A percentile compares a stretch with the other conserved stretches of the same genome.
These are phyloP conservation scores for Chaetogeoica ovagalla DNA, from an alignment of 2,888 invertebrate genomes.

Conservation along the genomic window DNA sequence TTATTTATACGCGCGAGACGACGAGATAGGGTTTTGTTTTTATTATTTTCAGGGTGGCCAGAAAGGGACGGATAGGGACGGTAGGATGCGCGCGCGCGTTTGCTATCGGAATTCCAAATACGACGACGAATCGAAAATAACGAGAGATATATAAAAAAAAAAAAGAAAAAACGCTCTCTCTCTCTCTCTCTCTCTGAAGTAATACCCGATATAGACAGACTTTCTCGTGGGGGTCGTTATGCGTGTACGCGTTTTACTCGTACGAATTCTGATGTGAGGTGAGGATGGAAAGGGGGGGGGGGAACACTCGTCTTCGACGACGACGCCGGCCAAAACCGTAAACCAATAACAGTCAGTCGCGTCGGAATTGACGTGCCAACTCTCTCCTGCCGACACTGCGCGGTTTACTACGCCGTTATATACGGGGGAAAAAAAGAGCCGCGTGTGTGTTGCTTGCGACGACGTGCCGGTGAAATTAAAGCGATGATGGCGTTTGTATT, in stretches of 20 bases:
- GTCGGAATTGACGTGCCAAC: constrained; percentile 11
- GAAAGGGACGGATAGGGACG: constrained; percentile 5
- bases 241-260: neutral
- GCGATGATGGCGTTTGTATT: too few relatives aligned
- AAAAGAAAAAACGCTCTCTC: too few relatives aligned
- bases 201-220: neutral
- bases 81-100: neutral
- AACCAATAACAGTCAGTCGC: constrained; percentile 27
- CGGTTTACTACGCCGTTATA: too few relatives aligned
- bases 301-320: neutral
- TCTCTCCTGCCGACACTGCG: too few relatives aligned
- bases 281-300: neutral
- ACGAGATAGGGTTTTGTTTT: neutral
- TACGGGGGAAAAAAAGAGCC: too few relatives aligned
- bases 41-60: too few relatives aligned
- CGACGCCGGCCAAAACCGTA: neutral
- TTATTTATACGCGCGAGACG: constrained; percentile 35
- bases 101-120: constrained; percentile 27
- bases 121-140: constrained; percentile 2
- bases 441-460: too few relatives aligned
- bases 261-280: neutral
- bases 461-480: too few relatives aligned
- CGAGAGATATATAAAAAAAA: constrained; percentile 14
- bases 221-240: neutral
- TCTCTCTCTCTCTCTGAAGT: too few relatives aligned